Evolutionary conservation across 2,888 invertebrate species (phyloP).

Genomic region (Teleiodes luculella): DNA sequence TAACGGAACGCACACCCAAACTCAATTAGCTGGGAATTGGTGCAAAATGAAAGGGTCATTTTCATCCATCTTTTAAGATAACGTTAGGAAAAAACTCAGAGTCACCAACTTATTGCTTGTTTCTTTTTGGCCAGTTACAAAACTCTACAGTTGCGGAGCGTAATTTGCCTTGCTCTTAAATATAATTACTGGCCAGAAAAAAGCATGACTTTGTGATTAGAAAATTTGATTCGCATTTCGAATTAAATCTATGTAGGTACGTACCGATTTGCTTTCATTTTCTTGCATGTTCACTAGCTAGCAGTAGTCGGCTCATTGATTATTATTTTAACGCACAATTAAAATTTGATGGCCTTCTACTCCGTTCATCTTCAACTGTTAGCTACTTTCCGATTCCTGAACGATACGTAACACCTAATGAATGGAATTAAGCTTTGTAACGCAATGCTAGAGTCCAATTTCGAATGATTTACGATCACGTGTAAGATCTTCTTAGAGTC

Average conservation of each 20-base stretch:
- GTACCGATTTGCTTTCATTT: slow-evolving; percentile 60
- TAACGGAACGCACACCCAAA: slow-evolving; percentile 37
- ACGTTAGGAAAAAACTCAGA: too few species aligned
- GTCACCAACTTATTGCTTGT: too few species aligned
- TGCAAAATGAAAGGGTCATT: not conserved
- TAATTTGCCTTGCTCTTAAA: too few species aligned
- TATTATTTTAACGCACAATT: slow-evolving; percentile 78
- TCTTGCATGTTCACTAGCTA: slow-evolving; percentile 43
- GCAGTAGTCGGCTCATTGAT: slow-evolving; percentile 74
- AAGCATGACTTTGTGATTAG: too few species aligned
- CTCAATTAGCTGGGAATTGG: slow-evolving; percentile 41
- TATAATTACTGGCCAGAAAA: slow-evolving; percentile 3
- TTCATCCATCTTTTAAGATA: too few species aligned
- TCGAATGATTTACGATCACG: slow-evolving; percentile 27
- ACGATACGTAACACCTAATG: slow-evolving; percentile 14
- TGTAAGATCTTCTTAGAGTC: slow-evolving; percentile 55
- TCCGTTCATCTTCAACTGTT: slow-evolving; percentile 70
- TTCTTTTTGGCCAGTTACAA: too few species aligned
- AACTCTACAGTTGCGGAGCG: too few species aligned
- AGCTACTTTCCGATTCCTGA: slow-evolving; percentile 31
- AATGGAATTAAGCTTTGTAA: slow-evolving; percentile 34
- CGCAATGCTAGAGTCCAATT: slow-evolving; percentile 36
- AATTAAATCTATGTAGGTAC: slow-evolving; percentile 24
- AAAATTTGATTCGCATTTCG: slow-evolving; percentile 29
- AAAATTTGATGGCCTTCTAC: slow-evolving; percentile 76